Evolutionary conservation across 2,888 invertebrate genomes (phyloP), one percentile per base, ranked within the genome.

Genomic region (Schrankia costaestrigalis): DNA sequence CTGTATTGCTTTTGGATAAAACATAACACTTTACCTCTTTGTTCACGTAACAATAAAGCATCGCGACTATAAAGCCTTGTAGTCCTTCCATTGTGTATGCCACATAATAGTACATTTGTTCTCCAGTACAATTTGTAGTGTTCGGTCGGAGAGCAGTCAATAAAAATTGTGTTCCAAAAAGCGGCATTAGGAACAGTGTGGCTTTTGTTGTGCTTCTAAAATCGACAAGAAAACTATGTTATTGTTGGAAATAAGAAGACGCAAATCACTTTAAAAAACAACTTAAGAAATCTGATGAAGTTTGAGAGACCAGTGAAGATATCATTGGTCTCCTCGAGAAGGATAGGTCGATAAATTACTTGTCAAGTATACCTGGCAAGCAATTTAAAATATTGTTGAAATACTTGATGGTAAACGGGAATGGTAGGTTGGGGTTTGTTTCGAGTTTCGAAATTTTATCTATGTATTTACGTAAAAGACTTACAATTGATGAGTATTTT

Each of bases 101-200:
- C n/a, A 86, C 52, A 55, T 88, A 90, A 51, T 90, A 91, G 56
- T 91, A 92, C 8, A 80, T 62, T 54, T 92, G 90, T 50, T 91
- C 90, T 46, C 54, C 67, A 0, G 55, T 76, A 69, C 85, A 91
- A 53, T 78, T 80, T 0, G 74, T 75, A 0, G 91, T 89, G 9
- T 74, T 71, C 2, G 90, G 90, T 31, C 90, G 71, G 19, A 90
- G 80, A 1, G 90, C 88, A 0, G 91, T 90, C 32, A 93, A 72
- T 10, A 93, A 78, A 55, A 93, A 92, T 57, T 93, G 93, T 0
- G 91, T 81, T 1, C 93, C 93, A 50, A 93, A 92, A 18, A 94
- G 75, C 0, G 93, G 93, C 71, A 93, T 89, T 47, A 93, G 79
- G 53, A 93, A 91, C 26, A 93, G 55, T 0, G 92, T 91, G 0